These are phyloP conservation scores for Nycteola revayana DNA, from an alignment of 2,888 invertebrate species.

Conservation along the genomic window DNA sequence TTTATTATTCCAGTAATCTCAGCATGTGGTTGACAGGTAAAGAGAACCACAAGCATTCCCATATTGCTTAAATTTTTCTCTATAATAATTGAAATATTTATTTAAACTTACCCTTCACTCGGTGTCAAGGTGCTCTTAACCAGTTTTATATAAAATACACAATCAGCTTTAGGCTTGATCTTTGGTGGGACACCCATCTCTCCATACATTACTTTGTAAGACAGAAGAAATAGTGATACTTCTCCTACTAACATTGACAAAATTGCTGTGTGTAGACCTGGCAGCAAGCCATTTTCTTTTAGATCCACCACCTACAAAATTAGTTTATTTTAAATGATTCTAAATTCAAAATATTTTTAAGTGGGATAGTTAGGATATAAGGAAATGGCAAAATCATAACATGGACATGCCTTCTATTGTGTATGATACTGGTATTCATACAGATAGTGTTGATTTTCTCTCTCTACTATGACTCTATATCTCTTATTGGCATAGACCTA, in stretches of 20 bases:
- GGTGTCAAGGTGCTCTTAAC: slow-evolving; percentile 77
- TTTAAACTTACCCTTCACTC: slow-evolving; percentile 47
- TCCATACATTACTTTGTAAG: slow-evolving; percentile 88
- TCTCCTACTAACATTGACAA: slow-evolving; percentile 91
- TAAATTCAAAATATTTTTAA: not conserved
- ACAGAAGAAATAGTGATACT: slow-evolving; percentile 88
- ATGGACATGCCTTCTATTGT: too few species aligned
- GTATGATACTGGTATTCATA: too few species aligned
- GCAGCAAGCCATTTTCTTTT: slow-evolving; percentile 69
- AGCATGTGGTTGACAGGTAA: too few species aligned
- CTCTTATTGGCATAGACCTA: too few species aligned
- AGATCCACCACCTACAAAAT: slow-evolving; percentile 51
- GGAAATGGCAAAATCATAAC: too few species aligned
- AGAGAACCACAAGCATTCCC: too few species aligned
- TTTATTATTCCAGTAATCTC: too few species aligned
- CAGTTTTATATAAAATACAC: slow-evolving; percentile 88
- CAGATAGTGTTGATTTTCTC: too few species aligned
- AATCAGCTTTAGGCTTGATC: slow-evolving; percentile 87
- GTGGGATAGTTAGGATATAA: not conserved
- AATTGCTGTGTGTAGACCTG: slow-evolving; percentile 88
- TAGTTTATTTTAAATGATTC: too few species aligned
- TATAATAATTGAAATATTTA: too few species aligned
- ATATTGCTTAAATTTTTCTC: too few species aligned
- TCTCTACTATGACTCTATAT: too few species aligned
- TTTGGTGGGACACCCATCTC: slow-evolving; percentile 89